phyloP scores from a whole-genome alignment of 2,888 invertebrate species.

The Cetonia aurata region DNA sequence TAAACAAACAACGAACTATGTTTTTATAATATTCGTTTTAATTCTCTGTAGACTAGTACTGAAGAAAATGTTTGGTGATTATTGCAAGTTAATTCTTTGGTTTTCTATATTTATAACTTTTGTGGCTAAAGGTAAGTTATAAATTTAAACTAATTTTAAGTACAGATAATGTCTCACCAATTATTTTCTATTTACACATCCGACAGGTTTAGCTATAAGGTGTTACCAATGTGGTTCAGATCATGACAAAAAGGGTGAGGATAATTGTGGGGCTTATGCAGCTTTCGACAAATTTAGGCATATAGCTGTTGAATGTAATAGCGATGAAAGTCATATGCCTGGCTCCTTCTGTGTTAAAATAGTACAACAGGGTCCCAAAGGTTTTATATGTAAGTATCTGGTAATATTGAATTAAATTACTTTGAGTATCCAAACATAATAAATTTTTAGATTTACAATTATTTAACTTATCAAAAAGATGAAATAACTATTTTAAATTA shows the following conservation, averaged over 20 bases:
- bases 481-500: too few species aligned
- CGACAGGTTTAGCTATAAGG: conserved; percentile 77
- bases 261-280: conserved; percentile 91
- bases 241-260: conserved; percentile 83
- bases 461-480: too few species aligned
- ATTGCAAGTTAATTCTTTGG: background rate
- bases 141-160: background rate
- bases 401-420: too few species aligned
- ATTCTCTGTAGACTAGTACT: background rate
- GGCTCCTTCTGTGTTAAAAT: conserved; percentile 97
- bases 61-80: conserved; percentile 9
- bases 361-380: conserved; percentile 92
- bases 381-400: conserved; percentile 88
- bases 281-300: conserved; percentile 87
- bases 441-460: too few species aligned
- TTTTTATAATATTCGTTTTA: conserved; percentile 2
- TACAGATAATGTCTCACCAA: background rate
- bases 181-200: conserved; percentile 3
- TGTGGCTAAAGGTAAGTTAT: conserved; percentile 26
- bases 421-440: too few species aligned
- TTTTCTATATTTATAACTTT: conserved; percentile 10
- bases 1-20: conserved; percentile 21
- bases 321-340: conserved; percentile 93
- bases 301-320: conserved; percentile 93
- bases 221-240: conserved; percentile 96